Conservation (phyloP, 2,888 invertebrate genomes). For the Mesorhabditis spiculigera region DNA sequence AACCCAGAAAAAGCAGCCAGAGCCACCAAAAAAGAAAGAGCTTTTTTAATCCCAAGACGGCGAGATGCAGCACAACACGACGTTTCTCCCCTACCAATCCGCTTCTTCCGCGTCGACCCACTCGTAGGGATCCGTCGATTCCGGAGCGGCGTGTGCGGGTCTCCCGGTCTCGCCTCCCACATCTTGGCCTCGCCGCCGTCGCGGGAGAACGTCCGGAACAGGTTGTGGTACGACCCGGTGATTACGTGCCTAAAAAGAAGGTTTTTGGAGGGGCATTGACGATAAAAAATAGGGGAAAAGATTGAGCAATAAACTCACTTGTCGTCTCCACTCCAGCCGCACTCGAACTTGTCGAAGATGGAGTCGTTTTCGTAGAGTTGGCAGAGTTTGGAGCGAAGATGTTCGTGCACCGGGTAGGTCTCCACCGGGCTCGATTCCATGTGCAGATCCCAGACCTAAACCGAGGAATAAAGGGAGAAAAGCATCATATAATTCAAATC, state of each 20-base stretch:
- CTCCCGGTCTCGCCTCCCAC: constrained; percentile 34
- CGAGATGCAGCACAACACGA: too few species aligned
- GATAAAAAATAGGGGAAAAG: neutral
- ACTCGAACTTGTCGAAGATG: constrained; percentile 99
- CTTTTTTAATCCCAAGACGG: too few species aligned
- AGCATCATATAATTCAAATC: neutral
- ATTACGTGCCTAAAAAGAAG: constrained; percentile 74
- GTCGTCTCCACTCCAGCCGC: constrained; percentile 98
- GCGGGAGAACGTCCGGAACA: constrained; percentile 79
- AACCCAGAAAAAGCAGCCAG: too few species aligned
- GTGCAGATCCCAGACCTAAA: constrained; percentile 85
- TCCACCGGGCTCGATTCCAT: constrained; percentile 98
- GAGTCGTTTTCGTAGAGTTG: constrained; percentile 99
- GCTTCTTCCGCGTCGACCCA: constrained; percentile 15
- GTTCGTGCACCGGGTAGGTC: constrained; percentile 78
- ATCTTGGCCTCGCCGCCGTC: constrained; percentile 24
- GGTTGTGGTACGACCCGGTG: constrained; percentile 99
- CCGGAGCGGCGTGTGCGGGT: constrained; percentile 25
- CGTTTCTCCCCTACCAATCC: constrained; percentile 8
- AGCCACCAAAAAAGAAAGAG: neutral
- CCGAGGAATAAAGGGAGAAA: neutral
- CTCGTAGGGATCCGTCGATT: constrained; percentile 17
- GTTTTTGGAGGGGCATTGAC: constrained; percentile 7
- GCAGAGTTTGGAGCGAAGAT: constrained; percentile 92
- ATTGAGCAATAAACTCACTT: constrained; percentile 64